These are phyloP conservation scores for Theristicus caerulescens DNA, from an alignment of 2,113 vertebrate genomes.

Conservation along the genomic window DNA sequence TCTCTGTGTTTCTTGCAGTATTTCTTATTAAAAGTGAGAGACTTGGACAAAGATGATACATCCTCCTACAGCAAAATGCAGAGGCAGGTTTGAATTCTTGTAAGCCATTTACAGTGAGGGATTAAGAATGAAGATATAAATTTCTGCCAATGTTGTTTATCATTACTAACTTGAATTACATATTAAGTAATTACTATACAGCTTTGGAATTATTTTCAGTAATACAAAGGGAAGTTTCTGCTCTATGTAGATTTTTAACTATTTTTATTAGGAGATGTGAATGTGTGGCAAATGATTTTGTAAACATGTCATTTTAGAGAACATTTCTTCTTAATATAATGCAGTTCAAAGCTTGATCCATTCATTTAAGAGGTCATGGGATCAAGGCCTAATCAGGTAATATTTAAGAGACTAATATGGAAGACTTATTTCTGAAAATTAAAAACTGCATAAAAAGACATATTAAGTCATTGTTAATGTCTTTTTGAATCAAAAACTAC, in stretches of 20 bases:
- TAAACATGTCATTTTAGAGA: not conserved
- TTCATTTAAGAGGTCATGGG: not conserved
- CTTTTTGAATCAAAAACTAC: not conserved
- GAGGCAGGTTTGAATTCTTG: not conserved
- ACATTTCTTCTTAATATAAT: not conserved
- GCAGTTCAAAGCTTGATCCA: not conserved
- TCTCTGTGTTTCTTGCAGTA: not conserved
- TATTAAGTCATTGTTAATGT: not conserved
- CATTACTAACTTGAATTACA: not conserved
- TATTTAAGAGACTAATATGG: not conserved
- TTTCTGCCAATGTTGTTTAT: not conserved
- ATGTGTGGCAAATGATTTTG: not conserved
- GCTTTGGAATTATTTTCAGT: not conserved
- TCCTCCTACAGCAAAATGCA: not conserved
- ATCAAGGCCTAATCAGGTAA: not conserved
- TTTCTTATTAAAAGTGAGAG: not conserved
- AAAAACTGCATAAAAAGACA: not conserved
- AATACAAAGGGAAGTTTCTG: not conserved
- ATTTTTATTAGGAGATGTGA: not conserved
- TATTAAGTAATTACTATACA: not conserved
- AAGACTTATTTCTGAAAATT: not conserved
- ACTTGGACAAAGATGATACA: not conserved
- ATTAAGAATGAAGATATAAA: not conserved
- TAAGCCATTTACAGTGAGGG: not conserved
- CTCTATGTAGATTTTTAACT: not conserved